Conservation (phyloP, 2,888 invertebrate genomes). For the Andrena bicolor region DNA sequence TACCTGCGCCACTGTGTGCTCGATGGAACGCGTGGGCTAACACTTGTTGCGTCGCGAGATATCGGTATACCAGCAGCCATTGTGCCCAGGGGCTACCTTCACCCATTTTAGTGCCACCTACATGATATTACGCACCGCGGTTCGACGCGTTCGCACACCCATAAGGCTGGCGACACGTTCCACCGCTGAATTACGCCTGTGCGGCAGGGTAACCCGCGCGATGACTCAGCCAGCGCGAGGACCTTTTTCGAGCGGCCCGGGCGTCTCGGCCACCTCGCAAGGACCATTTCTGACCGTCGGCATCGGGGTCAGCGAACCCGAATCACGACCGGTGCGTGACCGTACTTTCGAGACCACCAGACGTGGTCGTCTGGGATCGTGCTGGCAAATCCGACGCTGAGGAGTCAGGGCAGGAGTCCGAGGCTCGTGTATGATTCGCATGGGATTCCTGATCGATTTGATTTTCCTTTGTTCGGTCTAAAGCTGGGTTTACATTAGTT, state of each 20-base stretch:
- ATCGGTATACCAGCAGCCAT: conserved; percentile 67
- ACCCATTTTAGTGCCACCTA: conserved; percentile 82
- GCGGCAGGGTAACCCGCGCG: conserved; percentile 5
- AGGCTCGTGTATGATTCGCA: background rate
- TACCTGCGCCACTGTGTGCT: conserved; percentile 63
- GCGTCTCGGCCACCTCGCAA: conserved; percentile 17
- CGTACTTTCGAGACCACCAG: conserved; percentile 3
- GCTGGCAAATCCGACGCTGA: background rate
- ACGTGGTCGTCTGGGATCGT: background rate
- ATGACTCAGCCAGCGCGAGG: conserved; percentile 46
- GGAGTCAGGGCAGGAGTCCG: background rate
- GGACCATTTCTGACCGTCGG: conserved; percentile 50
- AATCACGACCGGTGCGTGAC: conserved; percentile 2
- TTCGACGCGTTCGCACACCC: conserved; percentile 31
- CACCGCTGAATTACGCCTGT: conserved; percentile 52
- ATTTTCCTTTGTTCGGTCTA: too few relatives aligned
- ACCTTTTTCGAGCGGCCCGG: conserved; percentile 28
- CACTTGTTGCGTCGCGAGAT: conserved; percentile 79
- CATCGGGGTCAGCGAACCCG: conserved; percentile 51
- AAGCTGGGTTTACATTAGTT: too few relatives aligned
- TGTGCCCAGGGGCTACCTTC: conserved; percentile 79
- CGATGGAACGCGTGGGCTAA: conserved; percentile 77
- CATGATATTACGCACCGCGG: conserved; percentile 70
- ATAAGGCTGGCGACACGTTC: conserved; percentile 31
- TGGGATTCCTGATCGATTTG: too few relatives aligned